Conservation (phyloP, 2,113 vertebrate species). For the Etia nguti region DNA sequence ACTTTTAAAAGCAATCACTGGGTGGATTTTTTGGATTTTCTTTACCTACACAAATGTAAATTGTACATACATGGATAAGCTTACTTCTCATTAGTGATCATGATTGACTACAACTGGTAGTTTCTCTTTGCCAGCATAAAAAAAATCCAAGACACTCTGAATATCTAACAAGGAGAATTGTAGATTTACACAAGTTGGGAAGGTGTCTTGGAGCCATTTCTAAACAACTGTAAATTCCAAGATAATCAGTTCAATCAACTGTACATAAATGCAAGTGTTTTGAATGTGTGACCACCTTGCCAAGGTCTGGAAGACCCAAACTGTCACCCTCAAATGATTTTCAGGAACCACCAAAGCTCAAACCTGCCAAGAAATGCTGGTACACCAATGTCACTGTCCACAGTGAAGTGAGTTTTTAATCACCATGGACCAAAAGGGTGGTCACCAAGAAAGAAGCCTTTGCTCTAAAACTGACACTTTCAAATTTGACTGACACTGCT, state of each 20-base stretch:
- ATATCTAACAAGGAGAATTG: background rate
- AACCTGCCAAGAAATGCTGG: background rate
- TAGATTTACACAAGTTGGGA: background rate
- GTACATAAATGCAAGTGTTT: background rate
- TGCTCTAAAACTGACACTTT: background rate
- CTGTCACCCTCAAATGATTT: background rate
- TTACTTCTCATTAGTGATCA: too few relatives aligned
- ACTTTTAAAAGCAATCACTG: too few relatives aligned
- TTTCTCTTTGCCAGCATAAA: too few relatives aligned
- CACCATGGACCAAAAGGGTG: background rate
- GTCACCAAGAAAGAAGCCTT: background rate
- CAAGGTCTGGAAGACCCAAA: background rate
- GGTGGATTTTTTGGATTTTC: too few relatives aligned
- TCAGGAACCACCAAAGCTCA: background rate
- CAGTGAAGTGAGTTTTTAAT: background rate
- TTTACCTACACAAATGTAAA: too few relatives aligned
- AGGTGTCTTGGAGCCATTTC: background rate
- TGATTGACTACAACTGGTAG: too few relatives aligned
- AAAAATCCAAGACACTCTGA: background rate
- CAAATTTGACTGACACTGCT: background rate
- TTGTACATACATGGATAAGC: too few relatives aligned
- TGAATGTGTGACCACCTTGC: background rate
- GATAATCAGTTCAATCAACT: background rate
- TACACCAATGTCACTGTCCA: background rate
- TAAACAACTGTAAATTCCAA: background rate